Conservation (phyloP, 2,797 vertebrate genomes). For the Rhinella marina region DNA sequence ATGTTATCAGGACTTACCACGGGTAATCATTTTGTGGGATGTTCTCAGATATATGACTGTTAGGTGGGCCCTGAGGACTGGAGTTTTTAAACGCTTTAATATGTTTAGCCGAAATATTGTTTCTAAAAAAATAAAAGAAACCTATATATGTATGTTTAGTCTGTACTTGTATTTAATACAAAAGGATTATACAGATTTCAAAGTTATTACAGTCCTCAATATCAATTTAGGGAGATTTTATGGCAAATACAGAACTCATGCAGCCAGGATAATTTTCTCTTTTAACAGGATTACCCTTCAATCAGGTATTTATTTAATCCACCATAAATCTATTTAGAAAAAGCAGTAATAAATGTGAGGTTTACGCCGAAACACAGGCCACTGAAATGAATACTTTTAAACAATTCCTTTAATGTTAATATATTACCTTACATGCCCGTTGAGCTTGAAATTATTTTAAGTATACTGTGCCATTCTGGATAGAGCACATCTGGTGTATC, state of each 20-base stretch:
- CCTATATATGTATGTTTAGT: background rate
- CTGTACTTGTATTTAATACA: constrained; percentile 65
- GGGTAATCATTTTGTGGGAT: no score
- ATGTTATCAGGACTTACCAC: no score
- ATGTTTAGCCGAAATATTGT: no score
- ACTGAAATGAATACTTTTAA: constrained; percentile 74
- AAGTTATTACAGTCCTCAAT: constrained; percentile 71
- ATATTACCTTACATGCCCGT: constrained; percentile 61
- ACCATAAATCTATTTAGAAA: constrained; percentile 70
- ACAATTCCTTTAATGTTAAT: constrained; percentile 70
- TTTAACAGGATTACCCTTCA: constrained; percentile 71
- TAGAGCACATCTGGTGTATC: constrained; percentile 4
- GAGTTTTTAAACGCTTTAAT: no score
- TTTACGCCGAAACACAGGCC: constrained; percentile 68
- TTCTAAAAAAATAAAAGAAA: no score
- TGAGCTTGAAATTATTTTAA: constrained; percentile 26
- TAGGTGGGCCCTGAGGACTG: no score
- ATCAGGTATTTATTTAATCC: constrained; percentile 72
- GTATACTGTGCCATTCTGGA: background rate
- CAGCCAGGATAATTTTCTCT: constrained; percentile 68
- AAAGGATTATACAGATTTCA: constrained; percentile 71
- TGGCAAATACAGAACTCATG: constrained; percentile 66
- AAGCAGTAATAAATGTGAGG: constrained; percentile 62
- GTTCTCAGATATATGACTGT: no score
- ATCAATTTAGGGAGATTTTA: constrained; percentile 71